These are phyloP conservation scores for Agrochola litura DNA, from an alignment of 2,888 invertebrate species.

Conservation along the genomic window DNA sequence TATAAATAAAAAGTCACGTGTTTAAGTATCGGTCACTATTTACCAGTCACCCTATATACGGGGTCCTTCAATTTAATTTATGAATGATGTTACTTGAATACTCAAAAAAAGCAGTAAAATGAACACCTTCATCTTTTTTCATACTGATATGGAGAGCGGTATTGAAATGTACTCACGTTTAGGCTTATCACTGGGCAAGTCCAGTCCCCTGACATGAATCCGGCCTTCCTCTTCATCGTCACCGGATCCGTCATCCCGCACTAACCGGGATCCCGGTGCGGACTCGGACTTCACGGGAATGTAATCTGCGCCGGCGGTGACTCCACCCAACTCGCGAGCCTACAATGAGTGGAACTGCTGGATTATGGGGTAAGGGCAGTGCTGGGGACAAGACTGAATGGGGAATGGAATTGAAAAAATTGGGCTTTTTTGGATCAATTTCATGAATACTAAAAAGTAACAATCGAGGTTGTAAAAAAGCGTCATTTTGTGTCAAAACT, in stretches of 20 bases:
- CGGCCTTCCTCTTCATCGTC: slow-evolving; percentile 95
- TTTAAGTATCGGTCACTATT: no score
- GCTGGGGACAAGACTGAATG: slow-evolving; percentile 48
- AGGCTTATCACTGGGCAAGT: slow-evolving; percentile 87
- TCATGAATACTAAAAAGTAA: neutral
- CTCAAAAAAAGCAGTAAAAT: neutral
- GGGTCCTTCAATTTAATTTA: neutral
- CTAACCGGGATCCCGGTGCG: slow-evolving; percentile 91
- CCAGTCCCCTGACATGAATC: slow-evolving; percentile 96
- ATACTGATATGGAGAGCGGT: neutral
- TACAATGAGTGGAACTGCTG: slow-evolving; percentile 68
- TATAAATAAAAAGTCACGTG: no score
- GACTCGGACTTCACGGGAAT: slow-evolving; percentile 83
- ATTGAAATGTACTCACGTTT: slow-evolving; percentile 89
- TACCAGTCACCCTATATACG: no score
- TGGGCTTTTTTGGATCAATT: neutral
- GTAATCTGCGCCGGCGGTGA: slow-evolving; percentile 82
- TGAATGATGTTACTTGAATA: neutral
- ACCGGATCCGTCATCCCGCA: slow-evolving; percentile 93
- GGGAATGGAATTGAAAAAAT: neutral
- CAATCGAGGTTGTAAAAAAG: neutral
- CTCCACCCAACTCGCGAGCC: slow-evolving; percentile 86
- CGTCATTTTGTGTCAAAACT: neutral
- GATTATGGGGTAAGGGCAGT: slow-evolving; percentile 42
- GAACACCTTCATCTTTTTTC: neutral